Evolutionary conservation across 2,797 vertebrate genomes (phyloP).

Genomic region (Columba guinea): DNA sequence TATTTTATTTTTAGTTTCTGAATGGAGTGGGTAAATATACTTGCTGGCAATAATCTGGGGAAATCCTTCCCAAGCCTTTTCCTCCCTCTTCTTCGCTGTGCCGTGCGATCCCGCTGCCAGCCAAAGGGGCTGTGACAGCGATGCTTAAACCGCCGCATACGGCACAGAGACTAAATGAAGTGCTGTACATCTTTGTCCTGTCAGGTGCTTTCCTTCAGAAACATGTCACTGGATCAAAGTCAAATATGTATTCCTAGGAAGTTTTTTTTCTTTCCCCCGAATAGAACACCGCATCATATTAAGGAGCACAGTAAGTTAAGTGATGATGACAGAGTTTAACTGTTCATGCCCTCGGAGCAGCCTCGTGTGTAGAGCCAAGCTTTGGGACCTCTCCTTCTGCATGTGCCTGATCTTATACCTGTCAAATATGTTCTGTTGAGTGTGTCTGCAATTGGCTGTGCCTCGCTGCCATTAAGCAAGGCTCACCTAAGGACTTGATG

Average conservation of each 20-base stretch:
- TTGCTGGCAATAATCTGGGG: neutral
- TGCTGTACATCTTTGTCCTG: slow-evolving; percentile 26
- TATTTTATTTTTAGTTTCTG: neutral
- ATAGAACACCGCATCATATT: neutral
- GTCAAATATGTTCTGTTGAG: slow-evolving; percentile 21
- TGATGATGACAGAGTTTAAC: slow-evolving; percentile 58
- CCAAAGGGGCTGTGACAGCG: neutral
- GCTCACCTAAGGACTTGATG: neutral
- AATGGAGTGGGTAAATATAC: neutral
- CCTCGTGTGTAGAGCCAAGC: slow-evolving; percentile 25
- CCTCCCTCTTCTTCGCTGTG: neutral
- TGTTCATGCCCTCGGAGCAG: slow-evolving; percentile 37
- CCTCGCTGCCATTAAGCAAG: slow-evolving; percentile 8
- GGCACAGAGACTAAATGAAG: slow-evolving; percentile 8
- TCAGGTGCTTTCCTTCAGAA: slow-evolving; percentile 46
- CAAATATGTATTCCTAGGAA: neutral
- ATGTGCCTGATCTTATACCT: slow-evolving; percentile 3
- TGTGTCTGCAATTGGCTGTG: neutral
- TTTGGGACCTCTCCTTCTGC: neutral
- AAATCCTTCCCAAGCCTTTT: neutral
- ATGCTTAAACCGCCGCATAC: neutral
- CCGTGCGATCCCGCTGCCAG: rapidly evolving
- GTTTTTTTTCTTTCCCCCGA: neutral
- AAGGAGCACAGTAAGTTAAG: slow-evolving; percentile 44
- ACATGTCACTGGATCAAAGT: slow-evolving; percentile 49